Conservation (phyloP, 2,797 vertebrate genomes). For the Chelidonichthys spinosus region DNA sequence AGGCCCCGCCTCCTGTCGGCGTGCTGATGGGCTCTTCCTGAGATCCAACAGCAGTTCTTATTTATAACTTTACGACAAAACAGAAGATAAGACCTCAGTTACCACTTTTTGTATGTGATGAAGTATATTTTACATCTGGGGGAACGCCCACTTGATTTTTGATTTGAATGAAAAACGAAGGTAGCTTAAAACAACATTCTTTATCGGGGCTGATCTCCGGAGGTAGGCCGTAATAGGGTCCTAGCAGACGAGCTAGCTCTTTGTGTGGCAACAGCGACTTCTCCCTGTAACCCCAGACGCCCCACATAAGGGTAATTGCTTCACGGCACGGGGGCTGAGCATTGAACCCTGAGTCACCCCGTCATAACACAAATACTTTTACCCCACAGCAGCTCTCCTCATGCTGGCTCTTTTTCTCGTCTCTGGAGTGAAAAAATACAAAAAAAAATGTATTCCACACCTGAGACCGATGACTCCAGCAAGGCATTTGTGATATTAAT, state of each 20-base stretch:
- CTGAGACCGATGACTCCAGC: not conserved
- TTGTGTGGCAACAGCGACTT: slow-evolving; percentile 65
- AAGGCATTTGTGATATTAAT: slow-evolving; percentile 8
- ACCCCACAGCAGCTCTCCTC: slow-evolving; percentile 40
- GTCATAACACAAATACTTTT: slow-evolving; percentile 68
- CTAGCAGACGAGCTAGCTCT: slow-evolving; percentile 29
- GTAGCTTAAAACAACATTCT: slow-evolving; percentile 26
- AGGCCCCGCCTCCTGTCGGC: slow-evolving; percentile 73
- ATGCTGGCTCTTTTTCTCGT: slow-evolving; percentile 3
- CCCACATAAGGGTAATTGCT: slow-evolving; percentile 68
- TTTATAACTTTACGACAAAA: slow-evolving; percentile 6
- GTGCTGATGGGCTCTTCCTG: slow-evolving; percentile 83
- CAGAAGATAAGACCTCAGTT: slow-evolving; percentile 1
- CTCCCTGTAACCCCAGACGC: slow-evolving; percentile 57
- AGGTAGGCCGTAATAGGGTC: slow-evolving; percentile 21
- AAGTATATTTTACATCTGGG: slow-evolving; percentile 15
- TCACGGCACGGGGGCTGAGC: slow-evolving; percentile 59
- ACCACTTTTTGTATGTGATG: not conserved
- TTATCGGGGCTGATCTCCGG: slow-evolving; percentile 39
- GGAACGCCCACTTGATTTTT: slow-evolving; percentile 6
- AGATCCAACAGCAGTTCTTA: not conserved
- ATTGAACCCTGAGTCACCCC: slow-evolving; percentile 77
- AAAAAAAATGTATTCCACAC: not conserved
- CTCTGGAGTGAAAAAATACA: slow-evolving; percentile 16
- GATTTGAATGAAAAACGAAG: slow-evolving; percentile 19